Evolutionary conservation across 2,888 invertebrate genomes (phyloP).

Genomic region (Drosophila crucigera): DNA sequence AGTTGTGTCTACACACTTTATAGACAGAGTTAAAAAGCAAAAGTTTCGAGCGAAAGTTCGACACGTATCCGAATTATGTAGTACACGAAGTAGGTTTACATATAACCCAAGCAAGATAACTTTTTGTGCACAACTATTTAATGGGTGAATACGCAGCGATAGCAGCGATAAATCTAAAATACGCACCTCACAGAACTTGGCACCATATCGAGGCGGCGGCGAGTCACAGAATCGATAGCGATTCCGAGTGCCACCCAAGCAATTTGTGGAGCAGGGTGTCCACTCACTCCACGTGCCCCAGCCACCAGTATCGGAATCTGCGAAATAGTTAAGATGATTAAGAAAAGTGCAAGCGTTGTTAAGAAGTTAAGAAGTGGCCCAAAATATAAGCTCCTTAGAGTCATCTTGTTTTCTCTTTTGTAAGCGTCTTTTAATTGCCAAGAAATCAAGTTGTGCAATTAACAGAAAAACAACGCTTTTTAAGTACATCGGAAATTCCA

Average conservation of each 20-base stretch:
- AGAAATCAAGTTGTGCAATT: constrained; percentile 2
- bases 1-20: constrained; percentile 50
- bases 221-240: constrained; percentile 95
- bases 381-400: constrained; percentile 7
- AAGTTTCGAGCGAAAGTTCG: constrained; percentile 61
- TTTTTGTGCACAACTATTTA: constrained; percentile 21
- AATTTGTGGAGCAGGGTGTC: constrained; percentile 93
- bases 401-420: background rate
- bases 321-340: constrained; percentile 29
- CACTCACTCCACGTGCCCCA: constrained; percentile 94
- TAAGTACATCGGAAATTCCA: background rate
- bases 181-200: constrained; percentile 93
- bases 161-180: constrained; percentile 8
- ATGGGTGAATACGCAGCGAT: constrained; percentile 12
- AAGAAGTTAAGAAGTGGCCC: background rate
- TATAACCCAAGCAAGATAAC: constrained; percentile 2
- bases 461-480: background rate
- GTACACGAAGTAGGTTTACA: constrained; percentile 16
- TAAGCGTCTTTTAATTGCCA: background rate
- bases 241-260: constrained; percentile 91
- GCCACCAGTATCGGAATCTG: constrained; percentile 91
- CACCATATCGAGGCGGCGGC: constrained; percentile 94
- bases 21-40: constrained; percentile 51
- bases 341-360: background rate
- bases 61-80: constrained; percentile 47